Evolutionary conservation across 2,888 invertebrate genomes (phyloP), one percentile per base, ranked within the genome.

Genomic region (Ochropleura plecta): DNA sequence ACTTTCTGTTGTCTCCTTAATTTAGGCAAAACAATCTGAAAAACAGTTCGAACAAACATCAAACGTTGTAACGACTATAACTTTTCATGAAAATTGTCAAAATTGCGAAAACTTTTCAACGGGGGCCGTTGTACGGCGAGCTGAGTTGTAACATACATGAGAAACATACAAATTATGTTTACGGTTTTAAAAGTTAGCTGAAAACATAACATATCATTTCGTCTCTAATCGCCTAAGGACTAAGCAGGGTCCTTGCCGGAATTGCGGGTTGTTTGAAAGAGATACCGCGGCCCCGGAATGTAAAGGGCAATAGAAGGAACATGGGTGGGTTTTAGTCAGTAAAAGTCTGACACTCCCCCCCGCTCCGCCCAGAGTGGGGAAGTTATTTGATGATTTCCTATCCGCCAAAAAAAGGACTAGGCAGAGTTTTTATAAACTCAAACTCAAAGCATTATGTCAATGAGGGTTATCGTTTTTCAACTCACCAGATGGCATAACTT

Each of bases 61-160:
- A 70, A 8, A 18, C 42, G 30, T 64, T 57, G 70, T 69, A 79
- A 77, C 64, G 73, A 70, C 62, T 9, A 9, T 46, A 79, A 79
- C 76, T 70, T 82, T 77, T 79, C 70, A 79, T 66, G 72, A 73
- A 75, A 84, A 87, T 83, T 84, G 80, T 76, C 79, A 76, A 79
- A 85, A 85, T 77, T 68, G 68, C 67, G 57, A n/a, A 73, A 79
- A 83, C 64, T 79, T 82, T 81, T 63, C 60, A 59, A 44, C 57
- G n/a, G 48, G 30, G 44, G 10, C 44, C 10, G n/a, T 9, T 79
- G 69, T 57, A 64, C 20, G 49, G 30, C 55, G 65, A 44, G 60
- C 20, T 12, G 66, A 69, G 60, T 55, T 49, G 8, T 16, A 14
- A 66, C 74, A 62, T 62, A 70, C 65, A 66, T 62, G 63, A 63